These are phyloP conservation scores for Aphis gossypii DNA, from an alignment of 1,140 invertebrate species.

Conservation along the genomic window DNA sequence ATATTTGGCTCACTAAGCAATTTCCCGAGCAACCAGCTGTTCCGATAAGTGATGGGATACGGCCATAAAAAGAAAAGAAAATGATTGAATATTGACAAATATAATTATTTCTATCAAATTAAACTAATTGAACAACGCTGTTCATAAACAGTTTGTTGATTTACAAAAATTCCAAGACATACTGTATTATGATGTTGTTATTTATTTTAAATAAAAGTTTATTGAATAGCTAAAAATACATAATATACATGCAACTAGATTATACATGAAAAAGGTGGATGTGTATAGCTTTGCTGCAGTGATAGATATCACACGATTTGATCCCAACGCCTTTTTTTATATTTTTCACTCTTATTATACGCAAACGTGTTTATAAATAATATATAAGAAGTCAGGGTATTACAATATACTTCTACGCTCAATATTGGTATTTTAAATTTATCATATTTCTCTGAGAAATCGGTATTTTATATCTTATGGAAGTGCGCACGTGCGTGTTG, in stretches of 20 bases:
- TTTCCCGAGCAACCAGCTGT: neutral
- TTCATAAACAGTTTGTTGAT: neutral
- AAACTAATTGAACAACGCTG: neutral
- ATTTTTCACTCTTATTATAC: neutral
- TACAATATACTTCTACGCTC: neutral
- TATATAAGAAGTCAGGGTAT: constrained; percentile 7
- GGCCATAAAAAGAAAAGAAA: neutral
- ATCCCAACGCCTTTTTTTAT: neutral
- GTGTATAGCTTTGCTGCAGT: neutral
- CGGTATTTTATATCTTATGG: constrained; percentile 21
- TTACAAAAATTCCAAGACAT: neutral
- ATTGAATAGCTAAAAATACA: neutral
- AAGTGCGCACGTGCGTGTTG: neutral
- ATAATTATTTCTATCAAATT: neutral
- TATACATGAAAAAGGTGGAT: neutral
- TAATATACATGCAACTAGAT: neutral
- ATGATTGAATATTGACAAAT: neutral
- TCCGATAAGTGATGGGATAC: constrained; percentile 5
- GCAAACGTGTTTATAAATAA: constrained; percentile 7
- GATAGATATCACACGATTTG: constrained; percentile 24
- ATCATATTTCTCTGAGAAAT: neutral
- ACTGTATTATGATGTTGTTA: neutral
- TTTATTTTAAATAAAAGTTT: neutral
- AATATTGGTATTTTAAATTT: constrained; percentile 35
- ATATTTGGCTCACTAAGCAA: neutral